Evolutionary conservation across 2,888 invertebrate species (phyloP).

Genomic region (Macrophya alboannulata): DNA sequence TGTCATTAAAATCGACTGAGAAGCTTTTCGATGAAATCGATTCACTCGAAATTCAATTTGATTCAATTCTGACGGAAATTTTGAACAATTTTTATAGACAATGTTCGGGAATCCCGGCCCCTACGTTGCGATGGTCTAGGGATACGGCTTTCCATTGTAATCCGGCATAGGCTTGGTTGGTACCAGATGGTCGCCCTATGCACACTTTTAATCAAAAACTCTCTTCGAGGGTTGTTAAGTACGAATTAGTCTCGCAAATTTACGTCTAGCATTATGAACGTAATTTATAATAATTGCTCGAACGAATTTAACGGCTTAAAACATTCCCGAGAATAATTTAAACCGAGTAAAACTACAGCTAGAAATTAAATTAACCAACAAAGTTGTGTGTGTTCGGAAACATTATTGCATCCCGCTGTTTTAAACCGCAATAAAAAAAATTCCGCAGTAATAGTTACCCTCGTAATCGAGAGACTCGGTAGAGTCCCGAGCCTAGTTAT

Average conservation of each 20-base stretch:
- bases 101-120: background rate
- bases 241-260: conserved; percentile 72
- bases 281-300: conserved; percentile 66
- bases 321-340: conserved; percentile 36
- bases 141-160: conserved; percentile 25
- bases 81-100: background rate
- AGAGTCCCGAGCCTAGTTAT: no score
- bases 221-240: conserved; percentile 66
- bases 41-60: background rate
- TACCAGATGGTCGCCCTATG: conserved; percentile 45
- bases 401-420: background rate
- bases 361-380: conserved; percentile 15
- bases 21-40: background rate
- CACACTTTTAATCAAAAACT: conserved; percentile 70
- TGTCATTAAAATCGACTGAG: background rate
- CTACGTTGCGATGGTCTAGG: background rate
- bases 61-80: background rate
- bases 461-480: no score
- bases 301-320: conserved; percentile 29
- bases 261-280: conserved; percentile 68
- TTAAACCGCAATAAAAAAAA: conserved; percentile 2
- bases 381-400: background rate
- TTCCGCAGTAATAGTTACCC: background rate
- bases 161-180: conserved; percentile 25
- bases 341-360: background rate